Evolutionary conservation across 2,888 invertebrate genomes (phyloP), one percentile per base, ranked within the genome.

Genomic region (Pachliopta kotzebuea): DNA sequence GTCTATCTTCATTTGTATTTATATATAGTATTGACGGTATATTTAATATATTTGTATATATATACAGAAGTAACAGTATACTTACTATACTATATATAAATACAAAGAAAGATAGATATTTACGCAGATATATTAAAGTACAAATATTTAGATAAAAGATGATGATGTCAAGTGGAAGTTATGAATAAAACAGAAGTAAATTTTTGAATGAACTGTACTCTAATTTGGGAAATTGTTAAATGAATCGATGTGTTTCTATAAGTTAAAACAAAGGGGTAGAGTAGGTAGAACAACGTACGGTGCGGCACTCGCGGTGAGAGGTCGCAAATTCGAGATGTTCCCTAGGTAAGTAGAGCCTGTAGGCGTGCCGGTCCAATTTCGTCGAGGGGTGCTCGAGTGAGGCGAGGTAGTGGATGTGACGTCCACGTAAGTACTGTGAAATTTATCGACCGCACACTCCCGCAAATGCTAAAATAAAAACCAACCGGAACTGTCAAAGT

Each of bases 381-480:
- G 77, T 70, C 72, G 77, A 79, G 80, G 76, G 78, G 72, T 74
- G 71, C 81, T 78, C 77, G 76, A 81, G 71, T 76, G 72, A 73
- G 74, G 67, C 76, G 78, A 76, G 81, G 79, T 77, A 81, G 79
- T 86, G 86, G 78, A 72, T 71, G 73, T 81, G 86, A 84, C 86
- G 81, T 79, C 78, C 80, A 78, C 79, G 75, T 81, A 81, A 87
- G 86, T 79, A 85, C 85, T 79, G 77, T 78, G 77, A 83, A 85
- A 88, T 88, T 88, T 88, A 88, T 88, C 80, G 86, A 85, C 76
- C 85, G 79, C 78, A 82, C 84, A 82, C 77, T 74, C 78, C 73
- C 79, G 73, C 71, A 70, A 74, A 74, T 73, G 80, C 77, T 75
- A 76, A 83, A 84, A 84, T 82, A 84, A 85, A 85, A 84, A 83